Conservation (phyloP, 2,797 vertebrate species). For the Sebastes diaconus region DNA sequence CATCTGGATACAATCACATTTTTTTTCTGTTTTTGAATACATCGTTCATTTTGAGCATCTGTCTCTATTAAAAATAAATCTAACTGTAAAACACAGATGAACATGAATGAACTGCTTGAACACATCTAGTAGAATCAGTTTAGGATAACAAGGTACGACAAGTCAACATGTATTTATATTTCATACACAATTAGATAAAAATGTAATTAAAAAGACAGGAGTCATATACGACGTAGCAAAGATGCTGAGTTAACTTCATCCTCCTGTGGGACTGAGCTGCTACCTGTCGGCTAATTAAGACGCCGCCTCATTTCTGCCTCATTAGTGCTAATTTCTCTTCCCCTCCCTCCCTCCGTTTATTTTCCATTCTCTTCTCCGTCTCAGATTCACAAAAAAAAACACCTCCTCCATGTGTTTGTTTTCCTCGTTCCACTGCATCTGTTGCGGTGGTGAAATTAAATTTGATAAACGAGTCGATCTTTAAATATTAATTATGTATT, state of each 20-base stretch:
- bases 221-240: not conserved
- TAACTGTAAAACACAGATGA: not conserved
- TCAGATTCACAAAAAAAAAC: not conserved
- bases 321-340: constrained; percentile 57
- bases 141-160: not conserved
- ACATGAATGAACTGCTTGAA: not conserved
- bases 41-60: not conserved
- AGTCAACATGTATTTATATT: not conserved
- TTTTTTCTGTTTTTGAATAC: not conserved
- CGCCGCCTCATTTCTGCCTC: constrained; percentile 48
- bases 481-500: constrained; percentile 98
- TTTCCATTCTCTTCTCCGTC: not conserved
- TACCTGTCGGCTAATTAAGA: constrained; percentile 71
- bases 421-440: constrained; percentile 55
- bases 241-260: not conserved
- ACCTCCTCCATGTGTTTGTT: constrained; percentile 71
- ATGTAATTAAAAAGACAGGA: not conserved
- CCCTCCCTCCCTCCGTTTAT: constrained; percentile 44
- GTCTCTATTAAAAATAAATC: not conserved
- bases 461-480: constrained; percentile 93
- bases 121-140: not conserved
- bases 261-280: constrained; percentile 49
- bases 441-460: constrained; percentile 82
- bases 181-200: not conserved
- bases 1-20: not conserved